Percentiles rank a stretch among this genome's conserved stretches.
These are phyloP conservation scores for Potorous gilbertii DNA, from an alignment of 2,797 vertebrate genomes.

Conservation along the genomic window DNA sequence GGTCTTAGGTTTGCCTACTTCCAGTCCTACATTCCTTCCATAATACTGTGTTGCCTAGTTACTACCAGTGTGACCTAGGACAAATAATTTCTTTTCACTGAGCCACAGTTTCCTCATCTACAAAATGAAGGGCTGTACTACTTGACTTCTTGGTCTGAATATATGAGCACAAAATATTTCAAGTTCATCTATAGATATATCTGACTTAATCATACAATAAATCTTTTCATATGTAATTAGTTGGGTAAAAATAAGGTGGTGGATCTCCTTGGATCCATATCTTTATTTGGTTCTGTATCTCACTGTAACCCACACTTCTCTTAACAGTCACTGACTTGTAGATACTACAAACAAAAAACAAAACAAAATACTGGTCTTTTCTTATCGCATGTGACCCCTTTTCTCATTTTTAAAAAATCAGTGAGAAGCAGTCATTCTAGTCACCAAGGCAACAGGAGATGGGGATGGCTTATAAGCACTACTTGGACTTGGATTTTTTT, in stretches of 20 bases:
- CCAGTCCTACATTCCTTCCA: background rate
- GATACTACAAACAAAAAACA: slow-evolving; percentile 65
- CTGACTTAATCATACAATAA: slow-evolving; percentile 3
- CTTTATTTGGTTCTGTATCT: slow-evolving; percentile 55
- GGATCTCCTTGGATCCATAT: slow-evolving; percentile 51
- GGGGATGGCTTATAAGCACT: slow-evolving; percentile 62
- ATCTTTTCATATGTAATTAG: slow-evolving; percentile 48
- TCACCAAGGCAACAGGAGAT: slow-evolving; percentile 73
- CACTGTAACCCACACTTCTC: slow-evolving; percentile 63
- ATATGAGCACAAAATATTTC: background rate
- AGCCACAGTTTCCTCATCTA: background rate
- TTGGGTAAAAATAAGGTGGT: slow-evolving; percentile 55
- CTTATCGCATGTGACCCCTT: slow-evolving; percentile 56
- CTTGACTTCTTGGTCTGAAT: background rate
- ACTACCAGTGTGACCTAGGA: background rate
- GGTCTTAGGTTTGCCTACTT: background rate
- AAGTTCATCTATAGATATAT: slow-evolving; percentile 33
- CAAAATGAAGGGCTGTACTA: background rate
- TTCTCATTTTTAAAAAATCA: slow-evolving; percentile 66
- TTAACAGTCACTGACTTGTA: slow-evolving; percentile 71
- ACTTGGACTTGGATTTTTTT: slow-evolving; percentile 55
- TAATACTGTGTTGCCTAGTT: background rate
- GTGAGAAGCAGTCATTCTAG: slow-evolving; percentile 55
- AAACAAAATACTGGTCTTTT: slow-evolving; percentile 58
- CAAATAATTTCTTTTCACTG: background rate